Conservation (phyloP, 2,113 vertebrate genomes). For the Pimephales promelas region DNA sequence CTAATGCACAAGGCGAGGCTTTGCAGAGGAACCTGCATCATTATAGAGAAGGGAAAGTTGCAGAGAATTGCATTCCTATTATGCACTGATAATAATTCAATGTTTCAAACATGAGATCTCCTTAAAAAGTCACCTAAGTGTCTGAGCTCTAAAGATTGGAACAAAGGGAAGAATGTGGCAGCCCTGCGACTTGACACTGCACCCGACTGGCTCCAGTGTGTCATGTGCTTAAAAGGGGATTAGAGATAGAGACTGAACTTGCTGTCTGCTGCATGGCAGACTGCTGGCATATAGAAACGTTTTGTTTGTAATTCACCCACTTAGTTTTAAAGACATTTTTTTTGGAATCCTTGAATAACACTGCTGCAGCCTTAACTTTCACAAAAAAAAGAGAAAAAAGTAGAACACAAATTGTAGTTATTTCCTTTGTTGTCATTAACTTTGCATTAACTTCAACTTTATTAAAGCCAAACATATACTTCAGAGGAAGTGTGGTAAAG, state of each 20-base stretch:
- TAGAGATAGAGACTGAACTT: constrained; percentile 26
- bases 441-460: background rate
- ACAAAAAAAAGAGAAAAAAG: background rate
- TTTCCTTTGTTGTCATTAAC: background rate
- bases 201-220: constrained; percentile 30
- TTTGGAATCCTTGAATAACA: background rate
- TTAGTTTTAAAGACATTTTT: background rate
- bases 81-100: constrained; percentile 47
- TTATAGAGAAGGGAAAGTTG: constrained; percentile 33
- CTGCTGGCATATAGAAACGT: constrained; percentile 6
- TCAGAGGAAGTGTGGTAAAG: background rate
- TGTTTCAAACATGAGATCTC: constrained; percentile 49
- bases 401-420: background rate
- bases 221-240: constrained; percentile 40
- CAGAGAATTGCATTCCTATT: constrained; percentile 29
- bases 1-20: background rate
- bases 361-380: background rate
- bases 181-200: constrained; percentile 28
- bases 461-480: background rate
- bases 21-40: constrained; percentile 8
- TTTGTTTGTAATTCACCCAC: constrained; percentile 33
- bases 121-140: constrained; percentile 36
- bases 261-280: constrained; percentile 28
- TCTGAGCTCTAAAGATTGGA: constrained; percentile 36
- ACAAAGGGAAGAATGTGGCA: constrained; percentile 46